Conservation (phyloP, 1,140 invertebrate genomes). For the Pseudomyrmex sp. region DNA sequence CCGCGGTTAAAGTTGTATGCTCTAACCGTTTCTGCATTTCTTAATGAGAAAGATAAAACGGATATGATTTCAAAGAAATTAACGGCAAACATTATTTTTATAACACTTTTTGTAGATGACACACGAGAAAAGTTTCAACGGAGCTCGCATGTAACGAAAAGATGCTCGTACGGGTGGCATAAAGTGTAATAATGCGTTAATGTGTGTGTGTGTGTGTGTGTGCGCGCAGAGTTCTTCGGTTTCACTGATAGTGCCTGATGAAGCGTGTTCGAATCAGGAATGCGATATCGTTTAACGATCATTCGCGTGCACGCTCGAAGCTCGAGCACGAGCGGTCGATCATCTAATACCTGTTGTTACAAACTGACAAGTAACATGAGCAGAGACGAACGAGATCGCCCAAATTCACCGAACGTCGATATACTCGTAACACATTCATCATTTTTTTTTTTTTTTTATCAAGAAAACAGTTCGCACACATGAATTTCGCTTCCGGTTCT, state of each 20-base stretch:
- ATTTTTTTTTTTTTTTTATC: no score
- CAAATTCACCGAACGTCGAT: background rate
- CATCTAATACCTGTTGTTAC: constrained; percentile 10
- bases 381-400: background rate
- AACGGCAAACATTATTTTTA: no score
- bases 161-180: background rate
- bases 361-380: background rate
- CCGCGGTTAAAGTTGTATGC: background rate
- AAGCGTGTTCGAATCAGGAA: constrained; percentile 33
- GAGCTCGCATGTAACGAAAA: no score
- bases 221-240: background rate
- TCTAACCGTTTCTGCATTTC: background rate
- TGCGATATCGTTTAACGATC: constrained; percentile 40
- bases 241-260: constrained; percentile 37
- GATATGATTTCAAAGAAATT: no score
- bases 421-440: no score
- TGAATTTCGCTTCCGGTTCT: background rate
- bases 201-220: background rate
- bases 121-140: no score
- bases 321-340: background rate
- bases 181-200: constrained; percentile 2
- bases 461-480: background rate
- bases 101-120: no score
- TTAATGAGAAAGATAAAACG: no score
- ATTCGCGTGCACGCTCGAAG: constrained; percentile 2